These are phyloP conservation scores for Dendrocopos noguchii DNA, from an alignment of 2,113 vertebrate species.

Conservation along the genomic window DNA sequence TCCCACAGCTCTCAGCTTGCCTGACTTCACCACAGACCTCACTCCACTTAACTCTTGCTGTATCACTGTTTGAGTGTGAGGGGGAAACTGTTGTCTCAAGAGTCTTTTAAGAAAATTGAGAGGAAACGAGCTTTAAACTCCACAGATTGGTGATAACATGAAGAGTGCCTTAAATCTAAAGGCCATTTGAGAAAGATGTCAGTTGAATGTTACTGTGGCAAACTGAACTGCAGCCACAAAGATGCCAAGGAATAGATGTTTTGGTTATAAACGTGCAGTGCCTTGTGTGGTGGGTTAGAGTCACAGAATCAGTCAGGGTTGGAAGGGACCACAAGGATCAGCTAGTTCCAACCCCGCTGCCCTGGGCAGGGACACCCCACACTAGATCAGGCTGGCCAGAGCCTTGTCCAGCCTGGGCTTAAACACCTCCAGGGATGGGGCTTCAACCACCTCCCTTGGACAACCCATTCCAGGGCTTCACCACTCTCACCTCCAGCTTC, in stretches of 20 bases:
- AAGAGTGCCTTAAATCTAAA: neutral
- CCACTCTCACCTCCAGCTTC: no score
- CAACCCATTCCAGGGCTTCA: no score
- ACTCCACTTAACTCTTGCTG: neutral
- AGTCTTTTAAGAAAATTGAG: neutral
- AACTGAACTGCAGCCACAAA: neutral
- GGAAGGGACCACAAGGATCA: no score
- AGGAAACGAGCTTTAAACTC: neutral
- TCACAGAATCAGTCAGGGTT: no score
- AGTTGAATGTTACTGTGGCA: rapidly evolving
- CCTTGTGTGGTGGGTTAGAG: no score
- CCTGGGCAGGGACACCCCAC: no score
- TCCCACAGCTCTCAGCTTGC: neutral
- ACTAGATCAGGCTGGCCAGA: no score
- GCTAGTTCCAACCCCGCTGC: no score
- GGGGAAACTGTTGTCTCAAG: neutral
- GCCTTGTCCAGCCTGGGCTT: no score
- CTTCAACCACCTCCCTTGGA: no score
- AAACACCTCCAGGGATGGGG: no score
- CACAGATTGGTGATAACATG: neutral
- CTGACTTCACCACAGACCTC: neutral
- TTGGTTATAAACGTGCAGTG: neutral
- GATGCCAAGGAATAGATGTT: neutral
- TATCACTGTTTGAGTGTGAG: neutral
- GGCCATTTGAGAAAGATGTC: rapidly evolving